Evolutionary conservation across 1,140 invertebrate species (phyloP).

Genomic region (Brachionus calyciflorus): DNA sequence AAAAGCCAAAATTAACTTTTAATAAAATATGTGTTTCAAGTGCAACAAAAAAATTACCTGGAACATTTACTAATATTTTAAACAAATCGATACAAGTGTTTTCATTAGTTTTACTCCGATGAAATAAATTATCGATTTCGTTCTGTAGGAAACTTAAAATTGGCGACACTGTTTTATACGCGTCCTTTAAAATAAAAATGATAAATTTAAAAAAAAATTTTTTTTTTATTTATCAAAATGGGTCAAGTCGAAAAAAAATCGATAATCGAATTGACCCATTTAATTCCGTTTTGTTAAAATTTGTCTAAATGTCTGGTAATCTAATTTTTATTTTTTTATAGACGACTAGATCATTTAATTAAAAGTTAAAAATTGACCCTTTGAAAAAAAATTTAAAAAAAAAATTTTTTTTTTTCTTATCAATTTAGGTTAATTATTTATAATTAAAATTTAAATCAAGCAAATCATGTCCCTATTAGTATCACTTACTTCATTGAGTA

Average conservation of each 20-base stretch:
- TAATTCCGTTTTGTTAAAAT: not conserved
- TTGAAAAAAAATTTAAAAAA: no score
- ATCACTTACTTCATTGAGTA: constrained; percentile 2
- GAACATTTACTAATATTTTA: constrained; percentile 23
- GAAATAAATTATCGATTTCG: not conserved
- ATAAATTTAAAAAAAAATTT: not conserved
- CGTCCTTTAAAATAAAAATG: constrained; percentile 7
- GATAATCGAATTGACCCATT: constrained; percentile 39
- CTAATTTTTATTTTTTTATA: not conserved
- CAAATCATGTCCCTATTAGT: no score
- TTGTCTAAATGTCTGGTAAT: constrained; percentile 26
- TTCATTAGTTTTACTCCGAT: not conserved
- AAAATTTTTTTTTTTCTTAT: no score
- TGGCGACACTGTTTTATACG: constrained; percentile 27
- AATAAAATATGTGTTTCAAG: no score
- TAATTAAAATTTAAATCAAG: not conserved
- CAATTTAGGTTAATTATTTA: not conserved
- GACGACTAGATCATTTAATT: constrained; percentile 21
- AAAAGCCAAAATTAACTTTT: not conserved
- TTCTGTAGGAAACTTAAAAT: not conserved
- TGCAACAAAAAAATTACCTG: not conserved
- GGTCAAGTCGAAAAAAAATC: constrained; percentile 23
- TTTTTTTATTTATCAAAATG: constrained; percentile 5
- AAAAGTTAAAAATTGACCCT: not conserved
- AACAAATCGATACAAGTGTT: constrained; percentile 1